Evolutionary conservation across 2,113 vertebrate species (phyloP).

Genomic region (Poicephalus meyeri): DNA sequence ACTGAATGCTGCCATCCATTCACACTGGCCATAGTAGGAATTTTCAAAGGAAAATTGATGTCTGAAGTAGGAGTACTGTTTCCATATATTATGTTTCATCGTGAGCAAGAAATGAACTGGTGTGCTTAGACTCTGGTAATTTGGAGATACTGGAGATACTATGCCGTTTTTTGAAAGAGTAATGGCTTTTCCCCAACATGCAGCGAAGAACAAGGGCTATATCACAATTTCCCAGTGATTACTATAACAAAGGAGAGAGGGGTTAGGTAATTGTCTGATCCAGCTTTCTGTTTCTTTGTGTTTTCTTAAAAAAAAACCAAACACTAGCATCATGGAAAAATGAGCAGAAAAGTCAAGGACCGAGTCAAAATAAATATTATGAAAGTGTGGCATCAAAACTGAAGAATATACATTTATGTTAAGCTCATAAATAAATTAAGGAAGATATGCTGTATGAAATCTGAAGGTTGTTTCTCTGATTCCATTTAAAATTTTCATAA

Average conservation of each 20-base stretch:
- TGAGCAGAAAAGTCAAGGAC: not conserved
- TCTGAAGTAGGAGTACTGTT: not conserved
- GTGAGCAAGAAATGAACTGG: not conserved
- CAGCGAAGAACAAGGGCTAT: not conserved
- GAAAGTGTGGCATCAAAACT: not conserved
- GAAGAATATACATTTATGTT: not conserved
- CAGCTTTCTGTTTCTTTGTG: not conserved
- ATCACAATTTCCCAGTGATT: not conserved
- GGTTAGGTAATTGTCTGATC: not conserved
- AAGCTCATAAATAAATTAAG: not conserved
- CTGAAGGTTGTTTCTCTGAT: not conserved
- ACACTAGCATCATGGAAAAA: not conserved
- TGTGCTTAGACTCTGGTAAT: not conserved
- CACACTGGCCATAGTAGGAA: not conserved
- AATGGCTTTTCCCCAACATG: not conserved
- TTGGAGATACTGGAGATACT: not conserved
- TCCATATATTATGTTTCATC: not conserved
- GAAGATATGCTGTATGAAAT: not conserved
- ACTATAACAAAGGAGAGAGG: not conserved
- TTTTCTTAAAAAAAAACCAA: not conserved
- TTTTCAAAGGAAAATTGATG: not conserved
- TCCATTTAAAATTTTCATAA: not conserved
- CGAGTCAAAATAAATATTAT: not conserved
- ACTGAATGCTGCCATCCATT: not conserved
- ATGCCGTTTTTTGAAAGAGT: not conserved